Percentiles rank a stretch among this genome's conserved stretches.
phyloP scores from a whole-genome alignment of 2,113 vertebrate species.

The Atractosteus spatula region DNA sequence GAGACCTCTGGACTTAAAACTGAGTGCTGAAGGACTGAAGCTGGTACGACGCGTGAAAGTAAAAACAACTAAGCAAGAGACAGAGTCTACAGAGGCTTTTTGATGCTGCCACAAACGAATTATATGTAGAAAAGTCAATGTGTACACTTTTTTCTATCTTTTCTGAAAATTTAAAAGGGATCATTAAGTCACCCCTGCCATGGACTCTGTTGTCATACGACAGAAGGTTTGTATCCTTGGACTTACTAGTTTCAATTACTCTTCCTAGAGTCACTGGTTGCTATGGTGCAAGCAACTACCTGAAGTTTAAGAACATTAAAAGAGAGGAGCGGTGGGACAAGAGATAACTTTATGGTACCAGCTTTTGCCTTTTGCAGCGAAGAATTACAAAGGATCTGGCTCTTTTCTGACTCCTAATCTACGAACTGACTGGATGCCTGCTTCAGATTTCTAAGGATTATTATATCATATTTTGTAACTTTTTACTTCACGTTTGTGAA shows the following conservation, averaged over 20 bases:
- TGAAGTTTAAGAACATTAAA: conserved; percentile 79
- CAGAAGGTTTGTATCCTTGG: not conserved
- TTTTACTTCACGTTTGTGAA: conserved; percentile 32
- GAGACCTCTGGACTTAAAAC: conserved; percentile 29
- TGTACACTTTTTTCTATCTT: conserved; percentile 1
- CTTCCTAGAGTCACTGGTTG: conserved; percentile 67
- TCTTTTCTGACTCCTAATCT: not conserved
- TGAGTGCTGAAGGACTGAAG: conserved; percentile 25
- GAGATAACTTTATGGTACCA: conserved; percentile 72
- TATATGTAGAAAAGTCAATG: not conserved
- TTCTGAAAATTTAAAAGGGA: conserved; percentile 8
- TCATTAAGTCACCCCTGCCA: conserved; percentile 12
- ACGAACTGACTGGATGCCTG: conserved; percentile 14
- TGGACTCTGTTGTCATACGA: conserved; percentile 25
- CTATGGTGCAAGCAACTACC: conserved; percentile 70
- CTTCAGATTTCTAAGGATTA: conserved; percentile 20
- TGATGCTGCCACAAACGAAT: conserved; percentile 20
- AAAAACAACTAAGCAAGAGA: conserved; percentile 9
- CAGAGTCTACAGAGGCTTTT: conserved; percentile 6
- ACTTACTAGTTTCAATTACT: conserved; percentile 15
- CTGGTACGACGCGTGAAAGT: conserved; percentile 13
- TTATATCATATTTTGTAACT: conserved; percentile 2
- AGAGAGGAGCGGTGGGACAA: conserved; percentile 60
- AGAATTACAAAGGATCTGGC: conserved; percentile 12
- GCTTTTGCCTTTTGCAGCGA: conserved; percentile 49